Conservation (phyloP, 1,140 invertebrate species). For the Psix sp. region DNA sequence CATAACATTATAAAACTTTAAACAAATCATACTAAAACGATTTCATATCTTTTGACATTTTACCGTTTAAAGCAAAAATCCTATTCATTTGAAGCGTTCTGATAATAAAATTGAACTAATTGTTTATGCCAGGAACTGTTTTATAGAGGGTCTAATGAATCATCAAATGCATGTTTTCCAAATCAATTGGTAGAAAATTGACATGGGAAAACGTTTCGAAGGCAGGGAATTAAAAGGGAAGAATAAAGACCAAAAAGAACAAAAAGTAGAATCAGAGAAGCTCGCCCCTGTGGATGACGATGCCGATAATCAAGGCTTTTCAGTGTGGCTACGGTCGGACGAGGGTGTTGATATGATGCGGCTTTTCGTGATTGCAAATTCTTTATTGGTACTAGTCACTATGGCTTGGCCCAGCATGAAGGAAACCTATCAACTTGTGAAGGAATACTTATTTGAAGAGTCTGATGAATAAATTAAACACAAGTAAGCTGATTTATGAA, state of each 20-base stretch:
- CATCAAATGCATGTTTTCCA: background rate
- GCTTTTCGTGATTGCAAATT: conserved; percentile 79
- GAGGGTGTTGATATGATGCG: conserved; percentile 79
- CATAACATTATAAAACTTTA: too few relatives aligned
- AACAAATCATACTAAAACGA: too few relatives aligned
- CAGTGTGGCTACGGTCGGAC: conserved; percentile 78
- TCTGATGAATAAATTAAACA: conserved; percentile 28
- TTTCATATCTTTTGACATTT: too few relatives aligned
- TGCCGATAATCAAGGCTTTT: conserved; percentile 76
- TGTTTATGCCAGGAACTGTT: too few relatives aligned
- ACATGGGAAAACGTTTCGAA: conserved; percentile 15
- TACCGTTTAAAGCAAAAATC: too few relatives aligned
- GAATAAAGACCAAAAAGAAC: conserved; percentile 23
- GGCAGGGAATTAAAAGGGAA: conserved; percentile 28
- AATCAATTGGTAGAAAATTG: background rate
- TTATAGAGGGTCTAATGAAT: too few relatives aligned
- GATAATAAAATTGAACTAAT: too few relatives aligned
- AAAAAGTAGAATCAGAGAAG: conserved; percentile 34
- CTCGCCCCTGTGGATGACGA: conserved; percentile 64
- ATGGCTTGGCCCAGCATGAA: conserved; percentile 79
- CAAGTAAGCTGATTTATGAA: background rate
- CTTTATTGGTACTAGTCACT: conserved; percentile 77
- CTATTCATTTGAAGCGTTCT: too few relatives aligned
- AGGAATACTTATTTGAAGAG: conserved; percentile 70
- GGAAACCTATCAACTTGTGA: conserved; percentile 67